Evolutionary conservation across 2,888 invertebrate species (phyloP).

Genomic region (Acrobasis consociella): DNA sequence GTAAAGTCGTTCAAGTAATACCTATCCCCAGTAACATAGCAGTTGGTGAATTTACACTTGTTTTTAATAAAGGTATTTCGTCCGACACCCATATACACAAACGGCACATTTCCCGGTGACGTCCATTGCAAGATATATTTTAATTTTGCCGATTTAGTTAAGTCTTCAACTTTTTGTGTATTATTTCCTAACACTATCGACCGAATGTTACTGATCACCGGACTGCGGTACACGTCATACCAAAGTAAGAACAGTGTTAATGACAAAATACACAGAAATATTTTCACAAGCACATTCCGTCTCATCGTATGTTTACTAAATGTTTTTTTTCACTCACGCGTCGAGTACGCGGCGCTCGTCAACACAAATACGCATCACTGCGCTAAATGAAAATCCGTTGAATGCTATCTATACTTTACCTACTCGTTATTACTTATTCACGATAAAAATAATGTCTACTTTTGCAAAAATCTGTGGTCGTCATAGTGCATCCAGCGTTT

Average conservation of each 20-base stretch:
- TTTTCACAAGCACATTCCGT: slow-evolving; percentile 3
- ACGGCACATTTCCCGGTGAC: slow-evolving; percentile 37
- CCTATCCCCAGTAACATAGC: slow-evolving; percentile 45
- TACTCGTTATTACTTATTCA: too few species aligned
- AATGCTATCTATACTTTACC: too few species aligned
- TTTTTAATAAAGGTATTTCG: slow-evolving; percentile 39
- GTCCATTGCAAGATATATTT: slow-evolving; percentile 53
- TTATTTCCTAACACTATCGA: background rate
- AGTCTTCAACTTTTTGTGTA: background rate
- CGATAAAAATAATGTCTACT: too few species aligned
- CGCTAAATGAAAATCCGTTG: too few species aligned
- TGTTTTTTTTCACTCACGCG: background rate
- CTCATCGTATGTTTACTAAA: slow-evolving; percentile 14
- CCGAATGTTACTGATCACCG: background rate
- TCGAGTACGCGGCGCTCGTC: slow-evolving; percentile 10
- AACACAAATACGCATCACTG: background rate
- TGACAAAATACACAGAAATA: background rate
- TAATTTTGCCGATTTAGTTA: slow-evolving; percentile 13
- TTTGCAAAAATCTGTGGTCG: too few species aligned
- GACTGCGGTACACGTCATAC: background rate
- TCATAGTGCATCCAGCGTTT: too few species aligned
- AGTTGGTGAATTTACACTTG: slow-evolving; percentile 46
- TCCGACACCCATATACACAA: slow-evolving; percentile 43
- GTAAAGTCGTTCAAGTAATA: slow-evolving; percentile 33
- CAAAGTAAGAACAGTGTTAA: slow-evolving; percentile 6